Evolutionary conservation across 1,140 invertebrate species (phyloP).

Genomic region (Brachionus paranguensis): DNA sequence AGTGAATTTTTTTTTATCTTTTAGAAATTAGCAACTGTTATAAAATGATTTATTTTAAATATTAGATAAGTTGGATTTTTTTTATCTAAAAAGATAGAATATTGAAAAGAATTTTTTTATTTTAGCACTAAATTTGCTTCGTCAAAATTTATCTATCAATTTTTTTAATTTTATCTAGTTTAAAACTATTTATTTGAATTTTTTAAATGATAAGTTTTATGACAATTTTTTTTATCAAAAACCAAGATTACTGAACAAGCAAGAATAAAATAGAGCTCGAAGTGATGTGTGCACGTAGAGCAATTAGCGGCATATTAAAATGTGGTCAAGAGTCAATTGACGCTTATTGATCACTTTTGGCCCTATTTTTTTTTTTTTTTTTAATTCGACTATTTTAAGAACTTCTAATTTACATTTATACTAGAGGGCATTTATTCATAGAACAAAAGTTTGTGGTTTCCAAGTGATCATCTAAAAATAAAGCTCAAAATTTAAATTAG

Average conservation of each 20-base stretch:
- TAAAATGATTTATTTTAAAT: neutral
- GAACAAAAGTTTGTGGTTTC: neutral
- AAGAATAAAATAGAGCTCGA: neutral
- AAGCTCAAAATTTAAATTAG: neutral
- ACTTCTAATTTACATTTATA: conserved; percentile 29
- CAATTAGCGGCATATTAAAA: neutral
- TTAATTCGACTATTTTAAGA: neutral
- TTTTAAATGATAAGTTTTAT: neutral
- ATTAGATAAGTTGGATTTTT: neutral
- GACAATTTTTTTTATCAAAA: neutral
- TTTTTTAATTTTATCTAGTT: neutral
- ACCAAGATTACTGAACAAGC: neutral
- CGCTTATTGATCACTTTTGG: conserved; percentile 15
- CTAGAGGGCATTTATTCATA: conserved; percentile 18
- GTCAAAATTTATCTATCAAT: no score
- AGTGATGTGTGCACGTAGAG: neutral
- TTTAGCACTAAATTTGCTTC: no score
- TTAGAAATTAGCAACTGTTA: neutral
- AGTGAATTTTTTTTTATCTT: neutral
- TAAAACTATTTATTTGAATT: neutral
- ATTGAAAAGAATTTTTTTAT: no score
- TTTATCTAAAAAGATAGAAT: no score
- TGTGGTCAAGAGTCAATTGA: neutral
- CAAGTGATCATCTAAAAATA: conserved; percentile 8
- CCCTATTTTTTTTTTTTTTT: neutral